Conservation (phyloP, 1,140 invertebrate genomes). For the Drosophila pruinosa region DNA sequence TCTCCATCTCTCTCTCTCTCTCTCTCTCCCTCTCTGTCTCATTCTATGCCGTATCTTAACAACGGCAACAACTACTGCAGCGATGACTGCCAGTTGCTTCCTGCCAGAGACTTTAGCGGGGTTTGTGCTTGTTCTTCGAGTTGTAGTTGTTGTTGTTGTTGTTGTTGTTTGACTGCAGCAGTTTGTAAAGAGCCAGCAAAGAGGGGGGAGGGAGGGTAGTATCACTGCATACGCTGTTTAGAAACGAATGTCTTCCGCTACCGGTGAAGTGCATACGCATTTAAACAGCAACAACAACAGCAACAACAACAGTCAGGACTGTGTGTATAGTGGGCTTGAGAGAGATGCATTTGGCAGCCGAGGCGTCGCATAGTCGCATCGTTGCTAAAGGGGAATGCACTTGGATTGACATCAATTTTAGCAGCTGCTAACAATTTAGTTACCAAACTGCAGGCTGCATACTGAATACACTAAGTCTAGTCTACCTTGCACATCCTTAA, state of each 20-base stretch:
- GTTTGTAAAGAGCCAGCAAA: constrained; percentile 12
- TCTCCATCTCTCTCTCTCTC: too few relatives aligned
- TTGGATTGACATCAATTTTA: constrained; percentile 49
- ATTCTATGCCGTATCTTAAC: constrained; percentile 29
- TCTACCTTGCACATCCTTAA: constrained; percentile 6
- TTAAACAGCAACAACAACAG: constrained; percentile 44
- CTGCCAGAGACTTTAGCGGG: constrained; percentile 35
- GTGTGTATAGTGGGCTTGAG: constrained; percentile 28
- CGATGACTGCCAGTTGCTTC: constrained; percentile 43
- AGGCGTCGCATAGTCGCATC: constrained; percentile 7
- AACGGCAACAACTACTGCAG: constrained; percentile 13
- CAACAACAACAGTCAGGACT: neutral
- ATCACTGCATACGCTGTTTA: constrained; percentile 47
- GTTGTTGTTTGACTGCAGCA: constrained; percentile 31
- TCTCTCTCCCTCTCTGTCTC: too few relatives aligned
- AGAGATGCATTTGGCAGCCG: constrained; percentile 40
- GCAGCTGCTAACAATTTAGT: constrained; percentile 41
- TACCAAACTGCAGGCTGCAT: neutral
- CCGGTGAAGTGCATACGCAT: constrained; percentile 53
- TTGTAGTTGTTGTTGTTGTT: constrained; percentile 20
- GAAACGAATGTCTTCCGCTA: constrained; percentile 54
- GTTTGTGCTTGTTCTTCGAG: constrained; percentile 1
- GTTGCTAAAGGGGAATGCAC: constrained; percentile 45
- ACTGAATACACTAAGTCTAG: neutral
- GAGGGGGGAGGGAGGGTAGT: neutral